Base-by-base conservation (phyloP, 2,888 invertebrate genomes). In the Escarpia spicata region DNA sequence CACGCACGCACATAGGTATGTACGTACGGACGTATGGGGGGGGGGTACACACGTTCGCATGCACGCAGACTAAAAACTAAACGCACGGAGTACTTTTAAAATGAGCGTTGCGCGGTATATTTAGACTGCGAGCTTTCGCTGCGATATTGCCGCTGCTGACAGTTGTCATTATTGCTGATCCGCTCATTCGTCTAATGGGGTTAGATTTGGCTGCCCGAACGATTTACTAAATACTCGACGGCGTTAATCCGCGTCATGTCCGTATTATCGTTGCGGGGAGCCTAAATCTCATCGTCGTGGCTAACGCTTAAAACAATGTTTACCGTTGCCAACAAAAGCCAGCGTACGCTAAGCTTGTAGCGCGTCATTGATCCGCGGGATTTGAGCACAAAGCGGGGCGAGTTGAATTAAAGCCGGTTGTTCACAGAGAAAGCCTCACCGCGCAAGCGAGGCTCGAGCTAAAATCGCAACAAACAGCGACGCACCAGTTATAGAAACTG, bases 231-330 rank as follows among this genome's bases (percentile, higher is more conserved):
- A 75, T 75, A 75, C 75, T 26, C 75, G 75, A 75, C 26, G 75
- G 75, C 75, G 75, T 26, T 75, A 75, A 75, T 75, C 75, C 75
- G 75, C 75, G 15, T 75, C 75, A 75, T 75, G 75, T 75, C 75
- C 75, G 75, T n/a, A 75, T 75, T 75, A 75, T 75, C 75, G 75
- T 75, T 19, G 75, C 75, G 75, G n/a, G 75, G 75, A 26, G n/a
- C 75, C 75, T 26, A 75, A 75, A 75, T 75, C 75, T 75, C 75
- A 75, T 26, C 75, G 75, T 26, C 75, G 75, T 26, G 15, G 75
- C 75, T 75, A 75, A 75, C 75, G 75, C 75, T 75, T 75, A 75
- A 75, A n/a, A 75, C 75, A 75, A 75, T 75, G 75, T 75, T 26
- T 75, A 75, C n/a, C 75, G 26, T 75, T 26, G 75, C n/a, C 75